Evolutionary conservation across 2,113 vertebrate species (phyloP), one percentile per base, ranked within the genome.

Genomic region (Labeo rohita): DNA sequence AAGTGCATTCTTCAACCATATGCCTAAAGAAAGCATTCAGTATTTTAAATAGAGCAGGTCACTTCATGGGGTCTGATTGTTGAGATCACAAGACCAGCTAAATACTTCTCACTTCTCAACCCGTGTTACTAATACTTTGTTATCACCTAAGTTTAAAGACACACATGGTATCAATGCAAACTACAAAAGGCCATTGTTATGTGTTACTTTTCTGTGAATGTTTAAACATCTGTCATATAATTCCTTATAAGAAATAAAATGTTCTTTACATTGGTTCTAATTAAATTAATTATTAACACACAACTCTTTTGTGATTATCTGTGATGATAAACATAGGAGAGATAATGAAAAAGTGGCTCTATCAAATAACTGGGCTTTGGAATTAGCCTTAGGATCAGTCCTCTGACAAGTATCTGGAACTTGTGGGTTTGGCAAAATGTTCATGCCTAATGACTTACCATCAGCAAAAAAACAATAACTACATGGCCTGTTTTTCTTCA

Each of bases 401-500:
- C 15, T 21, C 23, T 84, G 74, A 84, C 39, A 52, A 84, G 82
- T 63, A 83, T 87, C 59, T 81, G 80, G 39, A 16, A 72, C 50
- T 43, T 65, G 66, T 23, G 21, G 11, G 84, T 12, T 72, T 50
- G 54, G 84, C 21, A 15, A 56, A 80, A 91, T 88, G 50, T 84
- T 92, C 83, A 91, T 79, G 88, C 84, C 28, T 90, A 90, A 49
- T 89, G 85, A 75, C 84, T 88, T 89, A 87, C 90, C 87, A 82
- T 91, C 86, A 86, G 8, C 68, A 72, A 90, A 81, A 49, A 43
- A 92, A 87, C 90, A 87, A 90, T 86, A 88, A 89, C 77, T 90
- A 89, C 89, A 87, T 88, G 84, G 85, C 90, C 92, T 18, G 45
- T 86, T 92, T 92, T 85, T 79, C 52, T 66, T 88, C 89, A 91